Evolutionary conservation across 2,888 invertebrate species (phyloP).

Genomic region (Acronicta alni): DNA sequence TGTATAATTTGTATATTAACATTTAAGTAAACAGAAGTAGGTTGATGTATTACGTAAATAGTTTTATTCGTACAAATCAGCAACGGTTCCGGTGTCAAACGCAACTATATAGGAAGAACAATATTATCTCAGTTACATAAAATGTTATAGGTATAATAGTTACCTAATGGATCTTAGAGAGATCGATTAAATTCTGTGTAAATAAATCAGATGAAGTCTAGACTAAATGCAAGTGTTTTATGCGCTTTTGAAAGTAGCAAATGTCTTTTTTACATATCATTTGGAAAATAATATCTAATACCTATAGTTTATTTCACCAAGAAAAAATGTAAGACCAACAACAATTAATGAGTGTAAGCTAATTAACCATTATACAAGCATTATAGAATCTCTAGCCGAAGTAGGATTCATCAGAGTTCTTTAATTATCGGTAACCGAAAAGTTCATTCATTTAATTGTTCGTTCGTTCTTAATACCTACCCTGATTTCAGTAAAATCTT

Average conservation of each 20-base stretch:
- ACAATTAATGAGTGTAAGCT: too few species aligned
- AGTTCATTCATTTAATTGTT: too few species aligned
- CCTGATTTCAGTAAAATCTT: too few species aligned
- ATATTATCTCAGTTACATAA: conserved; percentile 51
- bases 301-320: too few species aligned
- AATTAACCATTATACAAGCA: too few species aligned
- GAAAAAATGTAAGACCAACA: too few species aligned
- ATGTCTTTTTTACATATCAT: conserved; percentile 28
- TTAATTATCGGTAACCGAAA: too few species aligned
- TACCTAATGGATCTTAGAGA: conserved; percentile 37
- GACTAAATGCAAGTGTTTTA: conserved; percentile 24
- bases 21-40: conserved; percentile 24
- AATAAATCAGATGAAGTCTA: conserved; percentile 3
- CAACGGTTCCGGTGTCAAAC: conserved; percentile 49
- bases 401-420: too few species aligned
- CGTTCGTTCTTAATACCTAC: too few species aligned
- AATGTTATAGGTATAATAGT: conserved; percentile 25
- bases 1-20: conserved; percentile 24
- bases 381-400: too few species aligned
- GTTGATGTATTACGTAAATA: conserved; percentile 36
- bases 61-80: conserved; percentile 15
- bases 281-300: conserved; percentile 17
- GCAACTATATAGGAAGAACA: conserved; percentile 53
- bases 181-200: conserved; percentile 3
- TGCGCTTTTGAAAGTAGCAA: conserved; percentile 30